A percentile compares a stretch with the other conserved stretches of the same genome.
Evolutionary conservation across 1,140 invertebrate species (phyloP).

Genomic region (Heliconius hermathena): DNA sequence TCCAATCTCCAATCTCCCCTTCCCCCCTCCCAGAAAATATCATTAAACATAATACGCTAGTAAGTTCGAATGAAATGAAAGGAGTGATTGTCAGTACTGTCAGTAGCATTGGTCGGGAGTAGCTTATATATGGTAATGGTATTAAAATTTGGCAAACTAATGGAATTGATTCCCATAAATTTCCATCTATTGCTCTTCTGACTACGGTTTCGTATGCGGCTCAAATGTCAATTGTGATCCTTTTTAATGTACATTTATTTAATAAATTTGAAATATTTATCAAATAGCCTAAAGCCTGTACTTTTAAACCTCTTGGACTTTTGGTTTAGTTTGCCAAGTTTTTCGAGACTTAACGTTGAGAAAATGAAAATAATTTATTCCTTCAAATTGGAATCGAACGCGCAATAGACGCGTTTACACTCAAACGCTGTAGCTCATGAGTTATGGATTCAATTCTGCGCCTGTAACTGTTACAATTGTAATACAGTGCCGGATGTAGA

Average conservation of each 20-base stretch:
- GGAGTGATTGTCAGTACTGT: neutral
- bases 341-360: too few species aligned
- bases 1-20: too few species aligned
- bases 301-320: too few species aligned
- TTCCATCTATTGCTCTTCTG: neutral
- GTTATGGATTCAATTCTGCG: neutral
- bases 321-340: too few species aligned
- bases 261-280: neutral
- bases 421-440: neutral
- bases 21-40: too few species aligned
- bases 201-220: neutral
- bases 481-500: neutral
- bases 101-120: neutral
- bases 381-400: too few species aligned
- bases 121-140: neutral
- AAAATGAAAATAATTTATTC: too few species aligned
- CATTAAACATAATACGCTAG: too few species aligned
- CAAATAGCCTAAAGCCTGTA: too few species aligned
- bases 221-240: neutral
- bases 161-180: conserved; percentile 9
- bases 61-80: neutral
- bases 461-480: neutral
- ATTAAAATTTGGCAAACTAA: neutral
- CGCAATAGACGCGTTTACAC: too few species aligned
- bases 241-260: neutral